phyloP scores from a whole-genome alignment of 2,888 invertebrate species.

The Lithophane leautieri region DNA sequence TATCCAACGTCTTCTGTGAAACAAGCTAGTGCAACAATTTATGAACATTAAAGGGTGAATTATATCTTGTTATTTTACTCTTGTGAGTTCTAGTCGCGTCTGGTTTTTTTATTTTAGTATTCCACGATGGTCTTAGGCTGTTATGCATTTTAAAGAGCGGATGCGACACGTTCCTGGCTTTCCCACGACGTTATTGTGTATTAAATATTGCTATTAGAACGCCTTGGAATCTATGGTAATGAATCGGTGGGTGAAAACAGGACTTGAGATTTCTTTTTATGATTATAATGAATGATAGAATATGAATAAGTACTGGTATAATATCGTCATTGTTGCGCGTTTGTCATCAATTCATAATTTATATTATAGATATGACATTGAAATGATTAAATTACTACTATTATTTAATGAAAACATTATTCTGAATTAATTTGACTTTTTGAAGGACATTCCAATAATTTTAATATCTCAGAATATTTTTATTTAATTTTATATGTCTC shows the following conservation, averaged over 20 bases:
- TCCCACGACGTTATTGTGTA: constrained; percentile 56
- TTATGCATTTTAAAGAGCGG: constrained; percentile 61
- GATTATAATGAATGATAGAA: background rate
- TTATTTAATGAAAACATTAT: too few relatives aligned
- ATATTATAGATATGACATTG: background rate
- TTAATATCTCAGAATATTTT: too few relatives aligned
- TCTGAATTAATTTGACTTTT: too few relatives aligned
- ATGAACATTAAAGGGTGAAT: constrained; percentile 43
- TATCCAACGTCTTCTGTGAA: background rate
- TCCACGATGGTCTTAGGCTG: constrained; percentile 32
- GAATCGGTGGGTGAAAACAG: constrained; percentile 21
- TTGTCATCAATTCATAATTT: constrained; percentile 14
- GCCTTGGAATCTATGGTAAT: constrained; percentile 40
- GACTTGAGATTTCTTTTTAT: constrained; percentile 13
- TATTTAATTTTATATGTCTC: too few relatives aligned
- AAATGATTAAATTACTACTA: too few relatives aligned
- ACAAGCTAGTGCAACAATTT: constrained; percentile 30
- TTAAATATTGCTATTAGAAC: constrained; percentile 55
- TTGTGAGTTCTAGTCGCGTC: constrained; percentile 50
- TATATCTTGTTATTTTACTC: constrained; percentile 50
- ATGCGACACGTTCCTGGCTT: constrained; percentile 46
- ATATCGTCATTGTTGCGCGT: background rate
- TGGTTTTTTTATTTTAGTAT: constrained; percentile 56
- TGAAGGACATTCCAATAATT: too few relatives aligned
- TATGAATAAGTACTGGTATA: background rate